Conservation (phyloP, 64 coral and sea anemone species). For the Montipora cactus region DNA sequence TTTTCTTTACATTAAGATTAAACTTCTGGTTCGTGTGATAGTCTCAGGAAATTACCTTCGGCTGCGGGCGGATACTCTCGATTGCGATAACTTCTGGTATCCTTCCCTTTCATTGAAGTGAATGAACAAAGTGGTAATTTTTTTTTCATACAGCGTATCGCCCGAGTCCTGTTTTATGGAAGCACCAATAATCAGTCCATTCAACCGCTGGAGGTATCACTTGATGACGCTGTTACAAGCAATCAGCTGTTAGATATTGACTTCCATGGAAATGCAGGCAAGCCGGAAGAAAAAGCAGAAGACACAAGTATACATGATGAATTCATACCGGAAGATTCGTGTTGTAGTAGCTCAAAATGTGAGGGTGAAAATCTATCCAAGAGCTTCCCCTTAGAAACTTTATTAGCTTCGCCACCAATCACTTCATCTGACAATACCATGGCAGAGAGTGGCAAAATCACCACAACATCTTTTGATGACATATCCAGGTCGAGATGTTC, state of each 20-base stretch:
- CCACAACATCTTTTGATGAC: neutral
- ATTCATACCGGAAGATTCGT: conserved; percentile 21
- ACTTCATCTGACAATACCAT: neutral
- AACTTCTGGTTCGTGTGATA: no score
- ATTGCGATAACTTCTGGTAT: no score
- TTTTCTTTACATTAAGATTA: no score
- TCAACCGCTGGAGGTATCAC: neutral
- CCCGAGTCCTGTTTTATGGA: conserved; percentile 27
- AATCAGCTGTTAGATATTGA: neutral
- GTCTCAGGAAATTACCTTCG: no score
- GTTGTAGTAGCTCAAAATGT: neutral
- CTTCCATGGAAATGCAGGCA: neutral
- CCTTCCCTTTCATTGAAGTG: no score
- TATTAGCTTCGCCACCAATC: neutral
- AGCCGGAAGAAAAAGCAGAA: neutral
- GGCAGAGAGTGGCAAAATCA: neutral
- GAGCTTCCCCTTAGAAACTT: neutral
- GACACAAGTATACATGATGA: neutral
- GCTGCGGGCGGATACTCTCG: no score
- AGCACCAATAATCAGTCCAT: neutral
- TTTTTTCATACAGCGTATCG: conserved; percentile 24
- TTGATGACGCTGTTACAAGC: neutral
- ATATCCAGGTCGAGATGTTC: neutral
- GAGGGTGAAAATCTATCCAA: neutral
- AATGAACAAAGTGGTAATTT: neutral